These are phyloP conservation scores for Cephonodes hylas DNA, from an alignment of 2,888 invertebrate genomes.

Conservation along the genomic window DNA sequence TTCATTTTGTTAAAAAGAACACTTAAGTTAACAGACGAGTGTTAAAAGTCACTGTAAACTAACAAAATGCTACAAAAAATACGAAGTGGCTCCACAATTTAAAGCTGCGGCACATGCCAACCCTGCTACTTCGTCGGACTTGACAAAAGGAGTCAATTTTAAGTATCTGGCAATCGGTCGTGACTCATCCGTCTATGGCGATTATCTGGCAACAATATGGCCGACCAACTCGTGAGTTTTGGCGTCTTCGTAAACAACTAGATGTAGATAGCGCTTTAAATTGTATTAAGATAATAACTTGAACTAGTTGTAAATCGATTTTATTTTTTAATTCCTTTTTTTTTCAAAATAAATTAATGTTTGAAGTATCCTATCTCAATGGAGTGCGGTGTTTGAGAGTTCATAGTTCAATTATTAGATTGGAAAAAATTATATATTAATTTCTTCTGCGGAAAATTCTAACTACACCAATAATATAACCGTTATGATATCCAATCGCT, in stretches of 20 bases:
- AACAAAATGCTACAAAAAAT: neutral
- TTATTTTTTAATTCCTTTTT: neutral
- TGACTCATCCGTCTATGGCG: slow-evolving; percentile 66
- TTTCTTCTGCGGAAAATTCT: too few relatives aligned
- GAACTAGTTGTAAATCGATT: neutral
- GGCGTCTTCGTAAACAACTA: slow-evolving; percentile 25
- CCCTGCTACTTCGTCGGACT: slow-evolving; percentile 35
- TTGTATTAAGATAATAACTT: slow-evolving; percentile 1
- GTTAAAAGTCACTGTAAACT: too few relatives aligned
- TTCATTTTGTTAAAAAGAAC: too few relatives aligned
- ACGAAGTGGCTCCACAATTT: neutral
- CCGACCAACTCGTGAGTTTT: slow-evolving; percentile 33
- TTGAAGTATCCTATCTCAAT: too few relatives aligned
- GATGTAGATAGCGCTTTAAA: slow-evolving; percentile 3
- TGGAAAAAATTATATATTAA: too few relatives aligned
- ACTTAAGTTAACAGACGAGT: too few relatives aligned
- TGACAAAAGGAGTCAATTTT: slow-evolving; percentile 70
- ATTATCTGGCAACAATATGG: slow-evolving; percentile 62
- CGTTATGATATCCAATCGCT: too few relatives aligned
- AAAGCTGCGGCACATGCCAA: neutral
- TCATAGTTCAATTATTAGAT: too few relatives aligned
- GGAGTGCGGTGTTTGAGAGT: too few relatives aligned
- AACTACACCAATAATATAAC: too few relatives aligned
- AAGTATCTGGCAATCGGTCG: slow-evolving; percentile 66
- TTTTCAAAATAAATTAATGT: neutral